These are phyloP conservation scores for Drosophila nasuta DNA, from an alignment of 1,140 invertebrate genomes.

Conservation along the genomic window DNA sequence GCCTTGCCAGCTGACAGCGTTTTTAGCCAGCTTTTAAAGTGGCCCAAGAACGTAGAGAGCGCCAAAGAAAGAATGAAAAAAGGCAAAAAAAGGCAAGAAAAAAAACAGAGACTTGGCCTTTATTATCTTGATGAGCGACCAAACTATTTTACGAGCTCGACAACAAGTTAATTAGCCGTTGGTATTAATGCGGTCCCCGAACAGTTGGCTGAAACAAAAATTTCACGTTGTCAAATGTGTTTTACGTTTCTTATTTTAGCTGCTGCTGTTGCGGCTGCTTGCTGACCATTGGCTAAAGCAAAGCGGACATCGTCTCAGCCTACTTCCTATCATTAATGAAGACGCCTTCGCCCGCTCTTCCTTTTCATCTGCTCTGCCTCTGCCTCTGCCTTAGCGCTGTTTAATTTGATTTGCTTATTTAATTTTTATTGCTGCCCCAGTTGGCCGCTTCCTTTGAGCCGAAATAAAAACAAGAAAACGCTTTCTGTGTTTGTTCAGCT, in stretches of 20 bases:
- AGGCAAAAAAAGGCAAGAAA: constrained; percentile 1
- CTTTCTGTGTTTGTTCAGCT: constrained; percentile 56
- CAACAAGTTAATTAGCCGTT: constrained; percentile 82
- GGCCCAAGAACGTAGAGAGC: constrained; percentile 33
- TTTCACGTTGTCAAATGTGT: constrained; percentile 77
- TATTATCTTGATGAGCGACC: constrained; percentile 81
- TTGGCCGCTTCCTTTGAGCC: constrained; percentile 29
- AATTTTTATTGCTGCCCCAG: constrained; percentile 65
- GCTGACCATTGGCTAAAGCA: neutral
- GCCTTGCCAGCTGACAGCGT: constrained; percentile 62
- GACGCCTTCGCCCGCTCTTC: constrained; percentile 40
- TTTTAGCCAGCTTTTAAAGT: constrained; percentile 46
- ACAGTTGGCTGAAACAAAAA: constrained; percentile 72
- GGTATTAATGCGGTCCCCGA: constrained; percentile 63
- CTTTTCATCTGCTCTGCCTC: constrained; percentile 41
- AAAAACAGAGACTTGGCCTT: constrained; percentile 51
- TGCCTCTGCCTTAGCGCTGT: neutral
- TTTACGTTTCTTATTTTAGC: constrained; percentile 28
- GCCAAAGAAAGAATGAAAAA: constrained; percentile 13
- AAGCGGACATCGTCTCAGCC: constrained; percentile 5
- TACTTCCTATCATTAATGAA: constrained; percentile 70
- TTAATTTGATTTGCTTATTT: constrained; percentile 62
- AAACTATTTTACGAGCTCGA: constrained; percentile 83
- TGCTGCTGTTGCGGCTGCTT: neutral
- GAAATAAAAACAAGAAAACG: neutral